Evolutionary conservation across 2,113 vertebrate genomes (phyloP).

Genomic region (Antechinus flavipes): DNA sequence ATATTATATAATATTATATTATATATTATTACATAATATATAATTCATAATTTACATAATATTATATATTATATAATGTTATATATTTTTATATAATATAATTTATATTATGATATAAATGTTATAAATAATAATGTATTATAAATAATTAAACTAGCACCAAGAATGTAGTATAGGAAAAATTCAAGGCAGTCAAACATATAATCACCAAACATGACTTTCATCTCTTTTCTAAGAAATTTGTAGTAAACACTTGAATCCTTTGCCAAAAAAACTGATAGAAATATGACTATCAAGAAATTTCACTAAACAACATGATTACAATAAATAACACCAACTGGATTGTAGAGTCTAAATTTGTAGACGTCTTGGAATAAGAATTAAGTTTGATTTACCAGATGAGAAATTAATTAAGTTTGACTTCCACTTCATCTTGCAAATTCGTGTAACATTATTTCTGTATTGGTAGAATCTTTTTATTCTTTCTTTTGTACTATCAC

Average conservation of each 20-base stretch:
- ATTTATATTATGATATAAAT: too few relatives aligned
- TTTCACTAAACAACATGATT: slow-evolving; percentile 11
- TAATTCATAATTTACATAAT: too few relatives aligned
- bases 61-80: too few relatives aligned
- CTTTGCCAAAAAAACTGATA: slow-evolving; percentile 14
- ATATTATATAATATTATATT: too few relatives aligned
- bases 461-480: not conserved
- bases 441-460: not conserved
- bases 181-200: slow-evolving; percentile 51
- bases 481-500: not conserved
- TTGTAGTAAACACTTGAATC: not conserved
- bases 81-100: too few relatives aligned
- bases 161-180: slow-evolving; percentile 32
- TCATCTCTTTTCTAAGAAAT: slow-evolving; percentile 40
- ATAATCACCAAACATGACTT: slow-evolving; percentile 52
- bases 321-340: not conserved
- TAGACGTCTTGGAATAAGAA: slow-evolving; percentile 16
- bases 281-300: slow-evolving; percentile 40
- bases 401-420: not conserved
- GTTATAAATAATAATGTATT: too few relatives aligned
- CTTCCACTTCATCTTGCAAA: not conserved
- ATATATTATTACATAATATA: too few relatives aligned
- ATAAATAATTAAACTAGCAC: not conserved
- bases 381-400: slow-evolving; percentile 14
- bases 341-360: not conserved